Evolutionary conservation across 2,797 vertebrate genomes (phyloP).

Genomic region (Brachymystax lenok): DNA sequence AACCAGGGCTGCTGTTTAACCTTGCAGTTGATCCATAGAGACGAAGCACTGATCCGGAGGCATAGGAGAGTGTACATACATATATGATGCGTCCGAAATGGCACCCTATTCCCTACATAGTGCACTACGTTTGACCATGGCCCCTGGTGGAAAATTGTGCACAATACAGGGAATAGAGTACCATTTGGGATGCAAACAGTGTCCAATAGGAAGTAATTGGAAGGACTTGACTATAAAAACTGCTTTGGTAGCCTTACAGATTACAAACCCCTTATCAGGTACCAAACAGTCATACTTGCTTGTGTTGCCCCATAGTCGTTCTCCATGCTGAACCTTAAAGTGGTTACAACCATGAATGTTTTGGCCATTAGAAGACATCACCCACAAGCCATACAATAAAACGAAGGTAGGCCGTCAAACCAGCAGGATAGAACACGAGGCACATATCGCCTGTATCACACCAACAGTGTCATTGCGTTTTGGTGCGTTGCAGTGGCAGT

Average conservation of each 20-base stretch:
- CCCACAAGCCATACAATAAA: neutral
- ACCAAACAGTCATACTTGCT: constrained; percentile 1
- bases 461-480: too few species aligned
- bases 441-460: too few species aligned
- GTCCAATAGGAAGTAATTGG: constrained; percentile 57
- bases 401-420: neutral
- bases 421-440: neutral
- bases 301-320: neutral
- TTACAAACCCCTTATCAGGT: constrained; percentile 57
- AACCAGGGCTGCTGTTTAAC: constrained; percentile 50
- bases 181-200: neutral
- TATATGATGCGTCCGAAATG: neutral
- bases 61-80: constrained; percentile 32
- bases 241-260: constrained; percentile 40
- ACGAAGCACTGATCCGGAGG: constrained; percentile 33
- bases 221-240: constrained; percentile 50
- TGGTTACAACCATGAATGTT: neutral
- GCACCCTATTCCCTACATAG: neutral
- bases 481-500: too few species aligned
- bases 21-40: constrained; percentile 32
- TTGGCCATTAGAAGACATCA: neutral
- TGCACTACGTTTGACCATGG: neutral
- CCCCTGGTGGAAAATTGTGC: neutral
- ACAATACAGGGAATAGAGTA: neutral
- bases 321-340: neutral